Percentiles rank a stretch among this genome's conserved stretches.
These are phyloP conservation scores for Heliconius congener DNA, from an alignment of 1,140 invertebrate genomes.

Conservation along the genomic window DNA sequence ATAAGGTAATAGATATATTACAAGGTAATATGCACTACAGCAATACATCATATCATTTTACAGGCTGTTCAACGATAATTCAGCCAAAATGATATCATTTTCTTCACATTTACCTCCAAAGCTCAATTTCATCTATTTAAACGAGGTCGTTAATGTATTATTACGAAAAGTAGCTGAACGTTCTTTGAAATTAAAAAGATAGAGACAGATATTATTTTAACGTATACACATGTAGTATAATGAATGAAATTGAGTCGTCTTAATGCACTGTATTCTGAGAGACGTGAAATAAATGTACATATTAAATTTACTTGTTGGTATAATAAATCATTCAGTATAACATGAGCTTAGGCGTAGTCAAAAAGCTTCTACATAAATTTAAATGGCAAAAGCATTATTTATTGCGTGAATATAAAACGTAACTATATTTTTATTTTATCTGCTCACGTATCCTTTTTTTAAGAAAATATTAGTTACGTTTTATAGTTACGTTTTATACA, in stretches of 20 bases:
- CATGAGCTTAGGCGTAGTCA: constrained; percentile 7
- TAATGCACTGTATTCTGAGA: not conserved
- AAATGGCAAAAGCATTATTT: constrained; percentile 2
- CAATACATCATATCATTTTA: not conserved
- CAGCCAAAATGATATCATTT: not conserved
- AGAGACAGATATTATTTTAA: too few relatives aligned
- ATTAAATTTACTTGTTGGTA: constrained; percentile 7
- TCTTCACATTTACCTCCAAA: not conserved
- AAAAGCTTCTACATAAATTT: constrained; percentile 9
- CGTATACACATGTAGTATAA: not conserved
- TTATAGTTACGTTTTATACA: too few relatives aligned
- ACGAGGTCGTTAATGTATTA: not conserved
- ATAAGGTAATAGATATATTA: not conserved
- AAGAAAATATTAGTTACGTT: too few relatives aligned
- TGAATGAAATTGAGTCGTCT: not conserved
- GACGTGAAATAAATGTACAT: constrained; percentile 4
- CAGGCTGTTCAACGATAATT: not conserved
- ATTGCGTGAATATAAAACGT: not conserved
- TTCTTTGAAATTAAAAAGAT: not conserved
- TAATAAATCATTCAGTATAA: constrained; percentile 15
- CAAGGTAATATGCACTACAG: not conserved
- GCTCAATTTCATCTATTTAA: too few relatives aligned
- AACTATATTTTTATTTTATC: not conserved
- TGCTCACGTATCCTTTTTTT: not conserved
- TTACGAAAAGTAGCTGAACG: not conserved